These are phyloP conservation scores for Cerastis leucographa DNA, from an alignment of 2,888 invertebrate genomes.

Conservation along the genomic window DNA sequence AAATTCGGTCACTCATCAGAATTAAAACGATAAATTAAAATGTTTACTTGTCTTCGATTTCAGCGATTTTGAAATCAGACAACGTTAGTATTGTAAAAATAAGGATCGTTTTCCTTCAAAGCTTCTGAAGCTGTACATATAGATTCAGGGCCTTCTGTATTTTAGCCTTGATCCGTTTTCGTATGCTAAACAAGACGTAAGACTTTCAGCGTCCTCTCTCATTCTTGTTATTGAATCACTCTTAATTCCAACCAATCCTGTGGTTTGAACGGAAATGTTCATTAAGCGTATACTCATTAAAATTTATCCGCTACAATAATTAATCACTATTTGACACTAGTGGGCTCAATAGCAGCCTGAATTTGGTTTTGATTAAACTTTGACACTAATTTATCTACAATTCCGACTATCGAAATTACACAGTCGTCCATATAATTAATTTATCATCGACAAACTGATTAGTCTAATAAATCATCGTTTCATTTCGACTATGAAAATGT, in stretches of 20 bases:
- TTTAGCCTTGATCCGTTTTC: background rate
- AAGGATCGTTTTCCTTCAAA: background rate
- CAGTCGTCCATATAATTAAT: background rate
- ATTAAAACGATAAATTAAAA: background rate
- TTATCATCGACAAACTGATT: background rate
- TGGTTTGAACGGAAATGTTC: background rate
- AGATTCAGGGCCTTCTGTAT: background rate
- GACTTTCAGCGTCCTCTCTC: background rate
- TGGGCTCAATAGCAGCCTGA: constrained; percentile 37
- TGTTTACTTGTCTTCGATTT: background rate
- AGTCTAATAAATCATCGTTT: background rate
- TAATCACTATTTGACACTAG: constrained; percentile 51
- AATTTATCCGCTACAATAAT: constrained; percentile 39
- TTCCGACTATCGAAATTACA: constrained; percentile 25
- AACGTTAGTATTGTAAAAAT: background rate
- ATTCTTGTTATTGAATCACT: background rate
- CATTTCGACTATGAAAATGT: background rate
- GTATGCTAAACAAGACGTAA: background rate
- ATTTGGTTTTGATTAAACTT: constrained; percentile 50
- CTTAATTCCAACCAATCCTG: background rate
- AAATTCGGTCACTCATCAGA: background rate
- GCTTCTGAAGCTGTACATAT: background rate
- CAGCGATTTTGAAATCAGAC: background rate
- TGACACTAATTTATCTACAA: constrained; percentile 50
- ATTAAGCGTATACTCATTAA: constrained; percentile 23